Conservation (phyloP, 2,797 vertebrate genomes). For the Gobio occitaniae region DNA sequence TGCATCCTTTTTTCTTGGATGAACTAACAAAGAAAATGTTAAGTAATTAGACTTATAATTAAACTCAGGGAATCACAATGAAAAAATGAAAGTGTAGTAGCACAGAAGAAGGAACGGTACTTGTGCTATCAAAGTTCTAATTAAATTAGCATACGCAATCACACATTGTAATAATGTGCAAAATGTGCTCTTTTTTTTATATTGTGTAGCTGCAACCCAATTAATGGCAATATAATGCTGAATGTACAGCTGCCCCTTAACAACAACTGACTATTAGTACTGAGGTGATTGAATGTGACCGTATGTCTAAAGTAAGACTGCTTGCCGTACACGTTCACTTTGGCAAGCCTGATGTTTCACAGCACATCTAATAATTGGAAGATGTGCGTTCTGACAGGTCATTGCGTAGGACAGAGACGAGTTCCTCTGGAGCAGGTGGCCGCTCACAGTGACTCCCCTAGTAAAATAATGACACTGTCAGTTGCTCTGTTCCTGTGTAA, state of each 20-base stretch:
- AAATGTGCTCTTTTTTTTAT: neutral
- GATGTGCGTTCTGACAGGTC: slow-evolving; percentile 62
- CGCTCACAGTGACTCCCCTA: slow-evolving; percentile 74
- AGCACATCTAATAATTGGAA: slow-evolving; percentile 49
- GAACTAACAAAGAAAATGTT: too few relatives aligned
- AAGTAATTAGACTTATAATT: neutral
- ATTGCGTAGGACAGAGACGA: slow-evolving; percentile 73
- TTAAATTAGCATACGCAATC: neutral
- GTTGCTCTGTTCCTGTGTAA: slow-evolving; percentile 58
- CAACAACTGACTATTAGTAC: neutral
- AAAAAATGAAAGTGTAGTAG: neutral
- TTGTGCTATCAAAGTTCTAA: neutral
- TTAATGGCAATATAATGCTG: neutral
- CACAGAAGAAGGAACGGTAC: neutral
- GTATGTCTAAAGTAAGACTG: neutral
- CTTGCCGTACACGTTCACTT: neutral
- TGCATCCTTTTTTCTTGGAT: neutral
- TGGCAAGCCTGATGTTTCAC: slow-evolving; percentile 18
- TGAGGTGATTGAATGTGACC: neutral
- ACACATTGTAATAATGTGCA: neutral
- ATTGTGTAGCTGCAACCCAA: neutral
- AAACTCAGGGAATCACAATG: neutral
- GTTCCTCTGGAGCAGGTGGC: slow-evolving; percentile 77
- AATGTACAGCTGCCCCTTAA: neutral
- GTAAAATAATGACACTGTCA: slow-evolving; percentile 71